Evolutionary conservation across 2,888 invertebrate genomes (phyloP).

Genomic region (Agriotes lineatus): DNA sequence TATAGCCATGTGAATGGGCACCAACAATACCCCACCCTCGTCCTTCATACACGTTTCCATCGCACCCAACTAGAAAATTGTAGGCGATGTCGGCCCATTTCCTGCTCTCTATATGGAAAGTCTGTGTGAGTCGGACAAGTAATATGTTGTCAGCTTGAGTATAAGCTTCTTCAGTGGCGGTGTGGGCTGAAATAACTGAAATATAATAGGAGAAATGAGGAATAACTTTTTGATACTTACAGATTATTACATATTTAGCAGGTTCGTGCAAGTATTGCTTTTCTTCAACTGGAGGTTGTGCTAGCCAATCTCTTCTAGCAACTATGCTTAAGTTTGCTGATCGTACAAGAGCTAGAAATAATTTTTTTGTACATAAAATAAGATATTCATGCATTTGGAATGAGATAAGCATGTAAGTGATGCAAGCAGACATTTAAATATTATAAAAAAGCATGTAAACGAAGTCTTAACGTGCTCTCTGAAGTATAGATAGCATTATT

Average conservation of each 20-base stretch:
- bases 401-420: too few relatives aligned
- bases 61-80: conserved; percentile 71
- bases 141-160: conserved; percentile 60
- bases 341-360: not conserved
- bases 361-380: not conserved
- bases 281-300: conserved; percentile 65
- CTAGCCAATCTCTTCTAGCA: conserved; percentile 66
- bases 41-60: conserved; percentile 71
- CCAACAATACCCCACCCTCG: conserved; percentile 70
- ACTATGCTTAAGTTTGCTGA: conserved; percentile 52
- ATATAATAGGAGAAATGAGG: too few relatives aligned
- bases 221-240: conserved; percentile 61
- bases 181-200: conserved; percentile 62
- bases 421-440: too few relatives aligned
- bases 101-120: conserved; percentile 68
- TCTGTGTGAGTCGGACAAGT: conserved; percentile 67
- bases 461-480: too few relatives aligned
- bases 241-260: conserved; percentile 67
- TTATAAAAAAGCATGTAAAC: too few relatives aligned
- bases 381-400: too few relatives aligned
- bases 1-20: conserved; percentile 69
- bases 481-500: too few relatives aligned
- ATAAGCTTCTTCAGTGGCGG: conserved; percentile 63
- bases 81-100: conserved; percentile 68
- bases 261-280: conserved; percentile 60